Evolutionary conservation across 2,888 invertebrate species (phyloP).

Genomic region (Coelopa pilipes): DNA sequence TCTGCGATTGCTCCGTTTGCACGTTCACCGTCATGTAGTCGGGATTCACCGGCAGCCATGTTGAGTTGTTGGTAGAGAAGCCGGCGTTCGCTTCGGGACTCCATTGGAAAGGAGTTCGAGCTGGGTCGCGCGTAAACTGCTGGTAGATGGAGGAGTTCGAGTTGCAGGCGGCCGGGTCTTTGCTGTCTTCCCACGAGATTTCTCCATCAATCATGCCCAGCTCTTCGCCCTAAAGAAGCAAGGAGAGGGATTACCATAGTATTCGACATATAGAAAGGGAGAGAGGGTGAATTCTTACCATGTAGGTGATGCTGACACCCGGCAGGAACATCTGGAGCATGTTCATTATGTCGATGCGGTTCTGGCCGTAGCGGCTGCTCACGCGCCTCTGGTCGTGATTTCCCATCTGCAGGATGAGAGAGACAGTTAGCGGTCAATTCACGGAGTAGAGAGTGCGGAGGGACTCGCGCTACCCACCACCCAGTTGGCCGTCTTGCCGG

Average conservation of each 20-base stretch:
- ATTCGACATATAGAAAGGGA: too few relatives aligned
- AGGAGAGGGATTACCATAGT: too few relatives aligned
- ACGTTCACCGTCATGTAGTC: slow-evolving; percentile 74
- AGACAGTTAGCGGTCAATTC: neutral
- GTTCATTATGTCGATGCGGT: slow-evolving; percentile 81
- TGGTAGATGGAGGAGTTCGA: slow-evolving; percentile 70
- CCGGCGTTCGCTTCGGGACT: slow-evolving; percentile 64
- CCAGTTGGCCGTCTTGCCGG: slow-evolving; percentile 72
- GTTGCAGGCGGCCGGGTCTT: slow-evolving; percentile 69
- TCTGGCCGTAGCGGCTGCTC: slow-evolving; percentile 73
- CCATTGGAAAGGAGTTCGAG: slow-evolving; percentile 75
- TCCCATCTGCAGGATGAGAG: slow-evolving; percentile 71
- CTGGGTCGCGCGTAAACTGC: slow-evolving; percentile 72
- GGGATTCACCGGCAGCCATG: slow-evolving; percentile 68
- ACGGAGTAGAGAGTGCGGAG: neutral
- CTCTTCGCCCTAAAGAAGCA: slow-evolving; percentile 67
- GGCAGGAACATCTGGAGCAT: slow-evolving; percentile 76
- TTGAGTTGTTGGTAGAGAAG: slow-evolving; percentile 57
- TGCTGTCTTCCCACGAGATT: slow-evolving; percentile 70
- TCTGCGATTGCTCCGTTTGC: slow-evolving; percentile 64
- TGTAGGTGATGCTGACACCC: slow-evolving; percentile 73
- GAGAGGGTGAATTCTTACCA: slow-evolving; percentile 60
- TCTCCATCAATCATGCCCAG: slow-evolving; percentile 63
- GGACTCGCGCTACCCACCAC: slow-evolving; percentile 72
- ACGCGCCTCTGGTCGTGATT: slow-evolving; percentile 77